Evolutionary conservation across 2,797 vertebrate species (phyloP).

Genomic region (Fistularia tabacaria): DNA sequence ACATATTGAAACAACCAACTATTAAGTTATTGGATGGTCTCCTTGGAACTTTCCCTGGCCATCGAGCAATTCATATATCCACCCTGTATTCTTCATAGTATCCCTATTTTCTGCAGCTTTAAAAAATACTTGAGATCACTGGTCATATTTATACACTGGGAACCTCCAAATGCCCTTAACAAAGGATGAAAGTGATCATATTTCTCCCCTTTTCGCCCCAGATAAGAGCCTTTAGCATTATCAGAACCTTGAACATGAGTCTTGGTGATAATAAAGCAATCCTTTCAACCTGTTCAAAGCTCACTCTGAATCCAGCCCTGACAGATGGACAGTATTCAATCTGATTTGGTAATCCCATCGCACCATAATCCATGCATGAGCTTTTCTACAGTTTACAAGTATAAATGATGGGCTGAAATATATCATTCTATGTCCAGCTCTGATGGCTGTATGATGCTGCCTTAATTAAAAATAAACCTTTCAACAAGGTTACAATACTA

Average conservation of each 20-base stretch:
- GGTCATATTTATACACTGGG: too few relatives aligned
- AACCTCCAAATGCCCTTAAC: neutral
- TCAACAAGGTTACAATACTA: too few relatives aligned
- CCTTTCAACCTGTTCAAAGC: conserved; percentile 34
- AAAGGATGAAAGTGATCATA: too few relatives aligned
- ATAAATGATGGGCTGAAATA: conserved; percentile 6
- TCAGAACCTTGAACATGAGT: conserved; percentile 22
- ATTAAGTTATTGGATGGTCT: too few relatives aligned
- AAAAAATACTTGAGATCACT: too few relatives aligned
- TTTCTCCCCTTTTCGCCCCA: too few relatives aligned
- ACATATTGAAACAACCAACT: too few relatives aligned
- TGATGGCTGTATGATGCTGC: neutral
- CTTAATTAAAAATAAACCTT: too few relatives aligned
- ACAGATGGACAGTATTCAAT: conserved; percentile 45
- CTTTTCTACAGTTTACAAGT: conserved; percentile 18
- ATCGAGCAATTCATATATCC: too few relatives aligned
- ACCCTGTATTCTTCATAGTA: too few relatives aligned
- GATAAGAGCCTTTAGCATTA: neutral
- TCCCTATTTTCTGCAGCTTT: too few relatives aligned
- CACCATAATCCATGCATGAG: conserved; percentile 47
- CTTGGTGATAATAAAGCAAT: conserved; percentile 1
- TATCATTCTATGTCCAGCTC: conserved; percentile 6
- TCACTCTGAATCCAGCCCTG: conserved; percentile 14
- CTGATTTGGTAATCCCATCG: conserved; percentile 41
- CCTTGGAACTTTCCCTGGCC: too few relatives aligned